phyloP scores from a whole-genome alignment of 2,113 vertebrate species.

The Brachyhypopomus occidentalis region DNA sequence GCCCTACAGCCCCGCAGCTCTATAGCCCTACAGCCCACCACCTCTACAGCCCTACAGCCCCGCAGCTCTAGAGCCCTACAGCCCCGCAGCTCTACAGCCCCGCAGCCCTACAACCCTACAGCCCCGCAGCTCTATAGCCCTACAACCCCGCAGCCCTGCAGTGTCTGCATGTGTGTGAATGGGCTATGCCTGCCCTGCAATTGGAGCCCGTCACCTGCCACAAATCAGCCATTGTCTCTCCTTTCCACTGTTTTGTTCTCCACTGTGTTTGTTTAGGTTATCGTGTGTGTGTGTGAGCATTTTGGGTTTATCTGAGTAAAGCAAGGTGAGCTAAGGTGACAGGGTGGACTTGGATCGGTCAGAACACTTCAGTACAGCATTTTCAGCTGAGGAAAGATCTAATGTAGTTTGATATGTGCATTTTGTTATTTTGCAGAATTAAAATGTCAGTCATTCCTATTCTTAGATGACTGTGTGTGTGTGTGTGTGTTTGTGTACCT shows the following conservation, averaged over 20 bases:
- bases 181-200: background rate
- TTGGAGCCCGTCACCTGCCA: background rate
- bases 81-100: too few species aligned
- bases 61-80: too few species aligned
- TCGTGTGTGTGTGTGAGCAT: background rate
- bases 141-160: too few species aligned
- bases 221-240: background rate
- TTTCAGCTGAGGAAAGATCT: background rate
- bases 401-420: background rate
- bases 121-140: too few species aligned
- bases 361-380: too few species aligned
- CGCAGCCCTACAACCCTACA: too few species aligned
- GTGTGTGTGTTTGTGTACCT: background rate
- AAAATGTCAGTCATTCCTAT: background rate
- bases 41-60: too few species aligned
- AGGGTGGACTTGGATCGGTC: background rate
- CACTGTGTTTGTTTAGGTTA: background rate
- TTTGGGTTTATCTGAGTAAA: slow-evolving; percentile 9
- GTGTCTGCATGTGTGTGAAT: background rate
- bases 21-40: too few species aligned
- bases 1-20: too few species aligned
- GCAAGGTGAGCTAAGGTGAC: slow-evolving; percentile 13
- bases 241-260: slow-evolving; percentile 5
- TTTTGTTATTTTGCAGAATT: background rate
- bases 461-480: background rate